phyloP scores from a whole-genome alignment of 2,113 vertebrate genomes.

The Todiramphus chloris region DNA sequence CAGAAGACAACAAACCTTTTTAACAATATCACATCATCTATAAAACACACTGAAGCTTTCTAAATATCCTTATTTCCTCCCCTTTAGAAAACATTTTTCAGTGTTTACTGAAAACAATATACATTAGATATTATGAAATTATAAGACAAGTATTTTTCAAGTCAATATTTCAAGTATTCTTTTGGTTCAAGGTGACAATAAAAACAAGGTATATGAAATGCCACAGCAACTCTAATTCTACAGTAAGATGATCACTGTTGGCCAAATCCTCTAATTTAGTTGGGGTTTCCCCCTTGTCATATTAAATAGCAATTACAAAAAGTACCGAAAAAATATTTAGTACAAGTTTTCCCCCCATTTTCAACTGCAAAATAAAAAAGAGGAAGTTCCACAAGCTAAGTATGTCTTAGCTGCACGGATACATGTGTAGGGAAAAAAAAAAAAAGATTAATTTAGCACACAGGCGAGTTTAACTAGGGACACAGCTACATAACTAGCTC shows the following conservation, averaged over 20 bases:
- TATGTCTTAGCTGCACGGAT: neutral
- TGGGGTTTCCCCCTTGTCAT: neutral
- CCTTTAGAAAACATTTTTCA: neutral
- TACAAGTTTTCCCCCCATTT: neutral
- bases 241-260: neutral
- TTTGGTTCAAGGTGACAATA: neutral
- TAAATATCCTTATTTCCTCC: neutral
- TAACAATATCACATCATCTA: neutral
- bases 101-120: neutral
- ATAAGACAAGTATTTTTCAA: neutral
- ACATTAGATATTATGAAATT: neutral
- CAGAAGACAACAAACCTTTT: neutral
- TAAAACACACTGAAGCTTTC: neutral
- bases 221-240: conserved; percentile 26
- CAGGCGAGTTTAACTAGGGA: neutral
- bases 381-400: neutral
- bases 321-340: neutral
- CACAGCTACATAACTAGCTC: neutral
- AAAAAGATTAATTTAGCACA: neutral
- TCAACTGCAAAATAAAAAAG: neutral
- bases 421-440: neutral
- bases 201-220: neutral
- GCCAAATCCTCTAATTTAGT: neutral
- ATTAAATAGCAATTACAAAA: neutral
- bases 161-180: neutral